Evolutionary conservation across 2,797 vertebrate genomes (phyloP).

Genomic region (Chelon auratus): DNA sequence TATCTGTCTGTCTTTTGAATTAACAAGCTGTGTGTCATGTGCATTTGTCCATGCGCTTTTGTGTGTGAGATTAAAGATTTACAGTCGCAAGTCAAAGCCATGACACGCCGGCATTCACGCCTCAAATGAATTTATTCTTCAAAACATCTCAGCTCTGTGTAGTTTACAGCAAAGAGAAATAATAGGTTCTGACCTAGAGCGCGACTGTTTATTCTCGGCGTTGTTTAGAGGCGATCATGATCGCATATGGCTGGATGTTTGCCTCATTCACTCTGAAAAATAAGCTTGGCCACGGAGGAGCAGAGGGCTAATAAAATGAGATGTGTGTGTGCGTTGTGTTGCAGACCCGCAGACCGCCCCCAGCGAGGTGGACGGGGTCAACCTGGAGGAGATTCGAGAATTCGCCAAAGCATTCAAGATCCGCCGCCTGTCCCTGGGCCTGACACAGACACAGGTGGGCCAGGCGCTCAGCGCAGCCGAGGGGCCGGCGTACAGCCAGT

Average conservation of each 20-base stretch:
- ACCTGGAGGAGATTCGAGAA: slow-evolving; percentile 99
- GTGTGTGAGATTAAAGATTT: slow-evolving; percentile 49
- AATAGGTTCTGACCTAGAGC: slow-evolving; percentile 62
- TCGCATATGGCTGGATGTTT: slow-evolving; percentile 51
- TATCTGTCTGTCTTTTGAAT: slow-evolving; percentile 41
- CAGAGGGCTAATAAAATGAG: slow-evolving; percentile 72
- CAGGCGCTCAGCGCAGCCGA: slow-evolving; percentile 98
- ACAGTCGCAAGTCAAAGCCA: slow-evolving; percentile 52
- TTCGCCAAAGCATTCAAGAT: slow-evolving; percentile 99
- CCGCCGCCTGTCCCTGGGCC: slow-evolving; percentile 97
- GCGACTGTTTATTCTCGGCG: slow-evolving; percentile 37
- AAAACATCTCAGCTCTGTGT: slow-evolving; percentile 50
- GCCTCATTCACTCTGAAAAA: slow-evolving; percentile 64
- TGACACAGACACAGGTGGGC: slow-evolving; percentile 99
- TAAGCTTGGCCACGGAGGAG: slow-evolving; percentile 37
- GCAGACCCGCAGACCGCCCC: slow-evolving; percentile 96
- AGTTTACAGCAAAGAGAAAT: slow-evolving; percentile 51
- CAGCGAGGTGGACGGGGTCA: slow-evolving; percentile 98
- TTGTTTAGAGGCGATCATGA: slow-evolving; percentile 50
- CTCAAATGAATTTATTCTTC: slow-evolving; percentile 53
- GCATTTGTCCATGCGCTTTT: slow-evolving; percentile 53
- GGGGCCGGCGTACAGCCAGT: slow-evolving; percentile 99
- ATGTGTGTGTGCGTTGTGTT: slow-evolving; percentile 70
- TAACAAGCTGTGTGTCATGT: slow-evolving; percentile 24
- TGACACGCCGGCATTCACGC: slow-evolving; percentile 57